Evolutionary conservation across 1,140 invertebrate genomes (phyloP).

Genomic region (Psix sp.): DNA sequence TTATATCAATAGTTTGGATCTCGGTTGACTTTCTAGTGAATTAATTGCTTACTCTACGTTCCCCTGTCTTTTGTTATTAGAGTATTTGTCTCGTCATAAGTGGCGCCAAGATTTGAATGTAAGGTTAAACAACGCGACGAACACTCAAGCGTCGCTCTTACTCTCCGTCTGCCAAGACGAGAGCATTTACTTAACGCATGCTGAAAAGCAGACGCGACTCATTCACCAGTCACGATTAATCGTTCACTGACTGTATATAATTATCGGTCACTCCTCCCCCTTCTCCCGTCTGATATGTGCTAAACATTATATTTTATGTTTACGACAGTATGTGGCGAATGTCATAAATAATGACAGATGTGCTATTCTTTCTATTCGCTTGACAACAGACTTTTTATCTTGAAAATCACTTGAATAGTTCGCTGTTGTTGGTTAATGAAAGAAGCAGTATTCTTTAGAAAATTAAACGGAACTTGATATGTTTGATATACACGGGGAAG

Average conservation of each 20-base stretch:
- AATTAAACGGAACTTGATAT: no score
- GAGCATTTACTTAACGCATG: slow-evolving; percentile 23
- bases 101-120: slow-evolving; percentile 45
- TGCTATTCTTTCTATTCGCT: no score
- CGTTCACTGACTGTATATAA: slow-evolving; percentile 25
- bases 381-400: no score
- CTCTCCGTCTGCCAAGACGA: slow-evolving; percentile 24
- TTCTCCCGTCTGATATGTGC: not conserved
- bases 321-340: slow-evolving; percentile 13
- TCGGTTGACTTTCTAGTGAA: slow-evolving; percentile 1
- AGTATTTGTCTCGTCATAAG: slow-evolving; percentile 37
- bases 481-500: no score
- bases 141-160: slow-evolving; percentile 16
- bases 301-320: slow-evolving; percentile 29
- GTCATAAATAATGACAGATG: slow-evolving; percentile 23
- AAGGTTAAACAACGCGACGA: slow-evolving; percentile 29
- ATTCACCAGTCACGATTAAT: slow-evolving; percentile 30
- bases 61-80: slow-evolving; percentile 22
- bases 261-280: slow-evolving; percentile 25
- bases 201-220: slow-evolving; percentile 22
- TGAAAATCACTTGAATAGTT: no score
- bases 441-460: no score
- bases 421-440: no score
- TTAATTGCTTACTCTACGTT: slow-evolving; percentile 13
- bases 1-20: no score